These are phyloP conservation scores for Orchestia grillus DNA, from an alignment of 1,140 invertebrate species.

Conservation along the genomic window DNA sequence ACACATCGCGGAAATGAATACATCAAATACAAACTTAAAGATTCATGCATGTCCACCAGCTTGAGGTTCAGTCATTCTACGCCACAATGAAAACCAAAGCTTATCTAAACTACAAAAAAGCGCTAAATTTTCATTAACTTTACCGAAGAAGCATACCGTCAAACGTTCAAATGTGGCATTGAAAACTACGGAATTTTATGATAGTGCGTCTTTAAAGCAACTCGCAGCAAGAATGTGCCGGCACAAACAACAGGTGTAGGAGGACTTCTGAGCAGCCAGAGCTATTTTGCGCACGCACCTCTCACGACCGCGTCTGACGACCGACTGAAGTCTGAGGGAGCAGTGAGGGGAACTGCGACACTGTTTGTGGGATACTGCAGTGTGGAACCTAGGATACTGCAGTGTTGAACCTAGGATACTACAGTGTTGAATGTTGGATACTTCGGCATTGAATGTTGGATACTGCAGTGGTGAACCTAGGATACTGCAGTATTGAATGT, in stretches of 20 bases:
- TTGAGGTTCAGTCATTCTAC: not conserved
- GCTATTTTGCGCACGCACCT: not conserved
- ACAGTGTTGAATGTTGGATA: not conserved
- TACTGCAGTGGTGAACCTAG: not conserved
- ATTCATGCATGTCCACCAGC: not conserved
- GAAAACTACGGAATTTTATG: not conserved
- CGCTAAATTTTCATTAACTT: not conserved
- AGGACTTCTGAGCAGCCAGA: not conserved
- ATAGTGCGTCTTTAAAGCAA: not conserved
- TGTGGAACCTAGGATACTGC: not conserved
- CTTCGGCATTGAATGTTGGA: not conserved
- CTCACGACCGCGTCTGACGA: not conserved
- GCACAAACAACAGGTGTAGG: not conserved
- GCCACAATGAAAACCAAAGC: not conserved
- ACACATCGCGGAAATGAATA: not conserved
- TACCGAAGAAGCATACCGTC: not conserved
- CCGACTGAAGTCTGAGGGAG: not conserved
- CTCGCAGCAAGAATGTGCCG: not conserved
- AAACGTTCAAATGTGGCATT: not conserved
- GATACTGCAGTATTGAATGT: not conserved
- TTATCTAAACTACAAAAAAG: not conserved
- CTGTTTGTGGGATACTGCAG: not conserved
- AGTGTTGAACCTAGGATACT: not conserved
- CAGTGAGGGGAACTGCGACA: not conserved
- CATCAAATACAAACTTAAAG: not conserved